phyloP scores from a whole-genome alignment of 2,888 invertebrate species.

The Ischnus inquisitorius region DNA sequence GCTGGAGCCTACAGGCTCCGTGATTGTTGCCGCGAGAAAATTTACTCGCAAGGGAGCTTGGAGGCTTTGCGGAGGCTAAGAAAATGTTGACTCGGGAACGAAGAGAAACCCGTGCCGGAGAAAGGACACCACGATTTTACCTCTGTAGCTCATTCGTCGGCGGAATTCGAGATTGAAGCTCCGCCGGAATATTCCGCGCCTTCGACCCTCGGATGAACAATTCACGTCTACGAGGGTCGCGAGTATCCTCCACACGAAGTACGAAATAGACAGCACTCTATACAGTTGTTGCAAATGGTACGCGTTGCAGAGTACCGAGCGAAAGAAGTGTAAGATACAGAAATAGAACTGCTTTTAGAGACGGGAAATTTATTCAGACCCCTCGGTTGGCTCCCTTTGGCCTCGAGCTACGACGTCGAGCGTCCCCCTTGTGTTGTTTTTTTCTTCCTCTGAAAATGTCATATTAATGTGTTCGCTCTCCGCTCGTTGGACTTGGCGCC shows the following conservation, averaged over 20 bases:
- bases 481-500: slow-evolving; percentile 20
- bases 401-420: neutral
- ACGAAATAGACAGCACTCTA: neutral
- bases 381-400: slow-evolving; percentile 35
- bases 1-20: no score
- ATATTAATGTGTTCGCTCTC: slow-evolving; percentile 51
- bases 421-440: neutral
- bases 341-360: slow-evolving; percentile 61
- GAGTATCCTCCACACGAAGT: neutral
- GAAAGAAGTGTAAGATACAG: slow-evolving; percentile 28
- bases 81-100: no score
- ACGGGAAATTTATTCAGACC: slow-evolving; percentile 53
- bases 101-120: neutral
- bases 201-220: neutral
- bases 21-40: no score
- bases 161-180: neutral
- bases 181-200: neutral
- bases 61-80: no score
- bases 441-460: slow-evolving; percentile 39
- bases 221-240: neutral
- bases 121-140: no score
- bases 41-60: no score
- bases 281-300: neutral
- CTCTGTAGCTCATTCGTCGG: slow-evolving; percentile 36
- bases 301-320: neutral